Evolutionary conservation across 2,888 invertebrate genomes (phyloP).

Genomic region (Gisinianus flammeolus): DNA sequence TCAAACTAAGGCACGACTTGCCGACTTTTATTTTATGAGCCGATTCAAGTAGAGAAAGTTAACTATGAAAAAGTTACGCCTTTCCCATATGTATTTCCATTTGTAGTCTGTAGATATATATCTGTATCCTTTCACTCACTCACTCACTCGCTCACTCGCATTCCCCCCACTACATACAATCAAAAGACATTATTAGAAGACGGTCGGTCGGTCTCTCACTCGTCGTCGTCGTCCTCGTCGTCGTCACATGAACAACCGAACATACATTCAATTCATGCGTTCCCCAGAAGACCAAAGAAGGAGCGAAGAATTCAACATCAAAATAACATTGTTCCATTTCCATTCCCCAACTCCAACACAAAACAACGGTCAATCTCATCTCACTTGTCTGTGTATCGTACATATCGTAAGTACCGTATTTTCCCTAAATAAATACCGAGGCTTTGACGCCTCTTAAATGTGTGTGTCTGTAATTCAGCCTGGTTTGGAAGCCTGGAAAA

Average conservation of each 20-base stretch:
- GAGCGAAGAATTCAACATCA: too few relatives aligned
- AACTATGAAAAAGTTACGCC: conserved; percentile 14
- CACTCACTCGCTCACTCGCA: neutral
- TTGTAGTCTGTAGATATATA: neutral
- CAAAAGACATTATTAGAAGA: neutral
- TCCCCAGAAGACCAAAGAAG: too few relatives aligned
- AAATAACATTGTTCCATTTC: too few relatives aligned
- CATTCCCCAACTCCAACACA: too few relatives aligned
- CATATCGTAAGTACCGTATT: too few relatives aligned
- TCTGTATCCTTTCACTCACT: too few relatives aligned
- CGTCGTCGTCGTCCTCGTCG: neutral
- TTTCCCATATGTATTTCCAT: neutral
- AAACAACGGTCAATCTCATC: too few relatives aligned
- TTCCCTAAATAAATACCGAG: too few relatives aligned
- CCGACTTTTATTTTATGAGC: neutral
- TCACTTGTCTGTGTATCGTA: too few relatives aligned
- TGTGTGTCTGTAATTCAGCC: too few relatives aligned
- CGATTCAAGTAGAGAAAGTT: neutral
- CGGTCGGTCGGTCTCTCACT: neutral
- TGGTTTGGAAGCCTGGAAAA: too few relatives aligned
- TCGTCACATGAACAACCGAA: neutral
- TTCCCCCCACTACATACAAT: neutral
- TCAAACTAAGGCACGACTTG: neutral
- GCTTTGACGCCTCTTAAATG: too few relatives aligned
- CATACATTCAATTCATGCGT: neutral